phyloP scores from a whole-genome alignment of 2,113 vertebrate genomes.

The Ploceus nigricollis region DNA sequence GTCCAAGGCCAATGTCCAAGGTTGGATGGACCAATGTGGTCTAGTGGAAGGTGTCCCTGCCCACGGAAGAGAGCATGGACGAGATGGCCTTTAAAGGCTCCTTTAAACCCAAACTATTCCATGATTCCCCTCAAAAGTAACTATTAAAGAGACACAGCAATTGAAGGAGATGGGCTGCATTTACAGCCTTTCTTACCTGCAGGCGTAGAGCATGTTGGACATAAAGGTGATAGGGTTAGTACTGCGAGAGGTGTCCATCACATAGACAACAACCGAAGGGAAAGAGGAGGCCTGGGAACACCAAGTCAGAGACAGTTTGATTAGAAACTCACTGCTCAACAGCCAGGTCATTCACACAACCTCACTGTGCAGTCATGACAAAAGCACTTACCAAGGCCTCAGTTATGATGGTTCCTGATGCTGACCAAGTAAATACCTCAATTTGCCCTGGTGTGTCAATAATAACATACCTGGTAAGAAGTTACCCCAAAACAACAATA shows the following conservation, averaged over 20 bases:
- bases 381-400: conserved; percentile 85
- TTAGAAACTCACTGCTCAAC: not conserved
- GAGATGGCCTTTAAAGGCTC: not conserved
- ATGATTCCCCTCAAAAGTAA: not conserved
- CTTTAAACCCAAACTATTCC: not conserved
- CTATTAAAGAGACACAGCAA: not conserved
- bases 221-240: conserved; percentile 95
- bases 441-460: conserved; percentile 98
- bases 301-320: not conserved
- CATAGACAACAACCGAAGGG: conserved; percentile 91
- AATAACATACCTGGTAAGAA: conserved; percentile 83
- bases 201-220: conserved; percentile 99
- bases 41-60: not conserved
- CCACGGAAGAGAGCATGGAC: fast-evolving
- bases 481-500: not conserved
- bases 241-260: conserved; percentile 96
- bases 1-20: not conserved
- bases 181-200: conserved; percentile 81
- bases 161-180: not conserved
- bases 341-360: not conserved
- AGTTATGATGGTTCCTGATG: conserved; percentile 95
- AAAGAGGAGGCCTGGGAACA: conserved; percentile 88
- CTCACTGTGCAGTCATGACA: not conserved
- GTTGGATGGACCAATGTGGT: not conserved
- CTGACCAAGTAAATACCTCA: conserved; percentile 98